phyloP scores from a whole-genome alignment of 2,888 invertebrate species.

The Polydrusus cervinus region DNA sequence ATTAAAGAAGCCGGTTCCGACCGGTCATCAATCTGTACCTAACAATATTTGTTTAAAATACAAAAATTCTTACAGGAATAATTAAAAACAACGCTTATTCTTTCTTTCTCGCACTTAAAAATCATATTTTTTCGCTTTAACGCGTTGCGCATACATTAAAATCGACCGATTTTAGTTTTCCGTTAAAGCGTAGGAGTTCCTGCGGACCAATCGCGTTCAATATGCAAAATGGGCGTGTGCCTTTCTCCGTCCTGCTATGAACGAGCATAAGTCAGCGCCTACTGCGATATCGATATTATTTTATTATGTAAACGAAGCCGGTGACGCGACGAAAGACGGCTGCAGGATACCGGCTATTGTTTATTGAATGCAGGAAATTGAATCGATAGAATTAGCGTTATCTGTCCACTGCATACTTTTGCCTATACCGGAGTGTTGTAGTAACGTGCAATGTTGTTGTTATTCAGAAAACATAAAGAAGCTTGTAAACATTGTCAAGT shows the following conservation, averaged over 20 bases:
- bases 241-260: slow-evolving; percentile 58
- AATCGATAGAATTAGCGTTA: too few relatives aligned
- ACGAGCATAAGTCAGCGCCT: slow-evolving; percentile 58
- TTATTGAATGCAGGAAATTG: not conserved
- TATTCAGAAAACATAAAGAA: too few relatives aligned
- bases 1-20: too few relatives aligned
- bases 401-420: too few relatives aligned
- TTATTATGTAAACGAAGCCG: slow-evolving; percentile 55
- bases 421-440: too few relatives aligned
- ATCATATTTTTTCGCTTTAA: slow-evolving; percentile 15
- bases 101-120: not conserved
- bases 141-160: slow-evolving; percentile 26
- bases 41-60: too few relatives aligned
- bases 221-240: slow-evolving; percentile 70
- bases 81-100: too few relatives aligned
- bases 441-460: too few relatives aligned
- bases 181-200: slow-evolving; percentile 63
- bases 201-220: slow-evolving; percentile 66
- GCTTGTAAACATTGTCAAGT: too few relatives aligned
- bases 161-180: slow-evolving; percentile 20
- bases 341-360: not conserved
- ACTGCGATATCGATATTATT: slow-evolving; percentile 62
- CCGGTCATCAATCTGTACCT: too few relatives aligned
- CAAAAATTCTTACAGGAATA: too few relatives aligned
- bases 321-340: slow-evolving; percentile 27